phyloP scores from a whole-genome alignment of 2,888 invertebrate species.

The Romanomermis culicivorax region DNA sequence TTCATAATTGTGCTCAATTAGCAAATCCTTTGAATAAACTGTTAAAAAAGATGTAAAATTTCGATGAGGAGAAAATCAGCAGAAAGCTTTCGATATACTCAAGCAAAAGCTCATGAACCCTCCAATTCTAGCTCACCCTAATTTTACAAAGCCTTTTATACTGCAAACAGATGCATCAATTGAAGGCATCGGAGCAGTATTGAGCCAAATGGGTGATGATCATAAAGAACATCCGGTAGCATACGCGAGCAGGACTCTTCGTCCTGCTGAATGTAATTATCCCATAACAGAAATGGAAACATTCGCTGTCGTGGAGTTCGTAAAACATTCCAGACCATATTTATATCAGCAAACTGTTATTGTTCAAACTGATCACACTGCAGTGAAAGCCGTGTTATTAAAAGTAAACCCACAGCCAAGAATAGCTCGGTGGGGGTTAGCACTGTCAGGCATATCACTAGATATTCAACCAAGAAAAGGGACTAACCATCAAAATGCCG shows the following conservation, averaged over 20 bases:
- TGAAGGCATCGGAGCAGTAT: too few relatives aligned
- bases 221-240: neutral
- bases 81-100: slow-evolving; percentile 1
- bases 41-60: neutral
- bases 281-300: too few relatives aligned
- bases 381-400: neutral
- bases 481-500: neutral
- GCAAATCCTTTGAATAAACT: slow-evolving; percentile 1
- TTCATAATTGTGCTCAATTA: neutral
- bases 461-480: neutral
- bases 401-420: neutral
- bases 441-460: neutral
- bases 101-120: neutral
- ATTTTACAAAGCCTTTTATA: slow-evolving; percentile 1
- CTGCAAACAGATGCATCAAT: too few relatives aligned
- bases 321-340: too few relatives aligned
- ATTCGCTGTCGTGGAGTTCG: too few relatives aligned
- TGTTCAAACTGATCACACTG: too few relatives aligned
- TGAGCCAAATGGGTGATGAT: neutral
- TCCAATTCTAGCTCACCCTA: slow-evolving; percentile 6
- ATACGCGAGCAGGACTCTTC: neutral
- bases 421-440: neutral
- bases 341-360: too few relatives aligned
- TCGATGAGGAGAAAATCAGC: neutral
- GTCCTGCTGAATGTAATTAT: neutral